Base-by-base conservation (phyloP, 2,113 vertebrate genomes). In the Clarias gariepinus region DNA sequence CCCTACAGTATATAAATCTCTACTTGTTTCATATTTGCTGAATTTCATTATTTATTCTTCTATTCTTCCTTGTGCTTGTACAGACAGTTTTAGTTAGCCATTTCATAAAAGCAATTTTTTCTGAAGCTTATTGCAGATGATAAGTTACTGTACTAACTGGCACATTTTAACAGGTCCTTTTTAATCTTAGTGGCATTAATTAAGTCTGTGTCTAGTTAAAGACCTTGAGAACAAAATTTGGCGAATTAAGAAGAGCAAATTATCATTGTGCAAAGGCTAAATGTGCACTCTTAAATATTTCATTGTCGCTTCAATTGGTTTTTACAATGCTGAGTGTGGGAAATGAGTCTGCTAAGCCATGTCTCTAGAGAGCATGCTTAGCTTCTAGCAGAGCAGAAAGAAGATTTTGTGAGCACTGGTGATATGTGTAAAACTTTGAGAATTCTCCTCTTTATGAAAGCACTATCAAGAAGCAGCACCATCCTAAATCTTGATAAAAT, bases 241-340 rank as follows among this genome's bases (percentile, higher is more conserved):
- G 66, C 63, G 58, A 89, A 89, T 88, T 83, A 84, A 87, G 21
- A 86, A n/a, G 58, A 86, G 81, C 84, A 88, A 73, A 86, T 81
- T 87, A 87, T 84, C 87, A 86, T 81, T 80, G 86, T 41, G 73
- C 47, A 71, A 84, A 86, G 52, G 69, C 81, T 86, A 86, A 86
- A 89, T 80, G 89, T 52, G 81, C 86, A 76, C 84, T 83, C 58
- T 89, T 88, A 86, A 84, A 89, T 88, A 87, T 86, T 88, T 89
- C 66, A 89, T 69, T 33, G 81, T 88, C 33, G 25, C 81, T 86
- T 89, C 85, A 88, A 88, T 84, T 83, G 84, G 74, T 86, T 86
- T 88, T 58, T 74, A 69, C 74, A 53, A n/a, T 71, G n/a, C 68
- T 64, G 58, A 25, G 57, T 81, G 81, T 77, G 77, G 77, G 66